phyloP scores from a whole-genome alignment of 2,888 invertebrate genomes.

The Lithodes maja region DNA sequence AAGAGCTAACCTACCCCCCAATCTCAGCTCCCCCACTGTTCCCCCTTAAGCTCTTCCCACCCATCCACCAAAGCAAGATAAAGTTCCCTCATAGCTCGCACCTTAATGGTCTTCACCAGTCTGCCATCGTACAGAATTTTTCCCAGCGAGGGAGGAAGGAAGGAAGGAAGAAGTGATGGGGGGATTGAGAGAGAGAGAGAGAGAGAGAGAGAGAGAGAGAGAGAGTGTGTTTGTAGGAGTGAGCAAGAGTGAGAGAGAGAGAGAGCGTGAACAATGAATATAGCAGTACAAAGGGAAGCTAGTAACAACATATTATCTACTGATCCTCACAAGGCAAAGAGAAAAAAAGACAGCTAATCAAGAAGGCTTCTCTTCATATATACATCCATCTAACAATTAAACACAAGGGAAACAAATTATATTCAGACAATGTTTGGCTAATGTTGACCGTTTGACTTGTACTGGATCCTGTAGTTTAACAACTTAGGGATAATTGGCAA shows the following conservation, averaged over 20 bases:
- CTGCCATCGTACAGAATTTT: conserved; percentile 13
- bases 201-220: neutral
- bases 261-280: neutral
- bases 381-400: no score
- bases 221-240: neutral
- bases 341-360: no score
- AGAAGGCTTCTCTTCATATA: no score
- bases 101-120: conserved; percentile 17
- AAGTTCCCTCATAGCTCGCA: conserved; percentile 12
- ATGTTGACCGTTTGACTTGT: no score
- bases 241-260: neutral
- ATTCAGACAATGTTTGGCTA: no score
- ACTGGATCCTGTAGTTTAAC: no score
- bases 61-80: conserved; percentile 20
- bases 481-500: no score
- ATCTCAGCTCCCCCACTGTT: neutral
- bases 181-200: neutral
- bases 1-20: no score
- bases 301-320: no score
- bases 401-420: no score
- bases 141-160: no score
- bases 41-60: neutral
- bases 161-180: conserved; percentile 2
- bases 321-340: no score
- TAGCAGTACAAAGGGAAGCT: neutral